phyloP scores from a whole-genome alignment of 2,888 invertebrate genomes.

The Drosophila pegasa region DNA sequence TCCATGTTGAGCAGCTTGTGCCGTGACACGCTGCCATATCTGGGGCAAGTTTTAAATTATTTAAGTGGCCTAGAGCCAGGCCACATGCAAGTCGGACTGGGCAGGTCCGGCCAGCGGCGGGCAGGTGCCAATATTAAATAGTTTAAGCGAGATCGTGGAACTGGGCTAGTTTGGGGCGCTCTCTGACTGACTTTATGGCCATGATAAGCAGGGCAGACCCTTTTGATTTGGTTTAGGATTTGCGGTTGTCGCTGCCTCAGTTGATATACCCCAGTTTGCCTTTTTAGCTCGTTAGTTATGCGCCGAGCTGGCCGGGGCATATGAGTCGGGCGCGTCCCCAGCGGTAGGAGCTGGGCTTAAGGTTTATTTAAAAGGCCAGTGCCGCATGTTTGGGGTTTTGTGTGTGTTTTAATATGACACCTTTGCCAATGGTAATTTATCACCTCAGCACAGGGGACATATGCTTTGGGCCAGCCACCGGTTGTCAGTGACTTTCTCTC shows the following conservation, averaged over 20 bases:
- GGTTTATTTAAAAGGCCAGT: conserved; percentile 79
- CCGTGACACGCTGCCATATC: conserved; percentile 36
- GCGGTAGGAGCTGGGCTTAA: conserved; percentile 55
- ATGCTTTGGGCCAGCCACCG: conserved; percentile 46
- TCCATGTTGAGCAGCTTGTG: background rate
- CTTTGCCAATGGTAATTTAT: conserved; percentile 81
- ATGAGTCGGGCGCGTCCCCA: conserved; percentile 18
- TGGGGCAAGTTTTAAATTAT: conserved; percentile 60
- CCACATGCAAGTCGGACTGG: conserved; percentile 17
- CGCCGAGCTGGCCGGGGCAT: conserved; percentile 43
- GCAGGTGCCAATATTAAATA: conserved; percentile 79
- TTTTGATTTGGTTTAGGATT: conserved; percentile 79
- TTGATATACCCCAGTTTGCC: conserved; percentile 51
- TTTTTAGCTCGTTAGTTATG: conserved; percentile 78
- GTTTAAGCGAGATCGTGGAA: conserved; percentile 58
- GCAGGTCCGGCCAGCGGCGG: conserved; percentile 16
- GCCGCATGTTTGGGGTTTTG: conserved; percentile 78
- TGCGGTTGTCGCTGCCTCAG: conserved; percentile 65
- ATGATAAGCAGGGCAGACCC: conserved; percentile 78
- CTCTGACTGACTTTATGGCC: conserved; percentile 71
- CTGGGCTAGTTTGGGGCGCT: background rate
- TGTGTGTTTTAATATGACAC: conserved; percentile 78
- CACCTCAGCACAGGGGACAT: conserved; percentile 75
- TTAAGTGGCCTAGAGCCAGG: conserved; percentile 47
- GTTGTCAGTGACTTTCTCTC: conserved; percentile 4